phyloP scores from a whole-genome alignment of 2,113 vertebrate genomes.

The Carettochelys insculpta region DNA sequence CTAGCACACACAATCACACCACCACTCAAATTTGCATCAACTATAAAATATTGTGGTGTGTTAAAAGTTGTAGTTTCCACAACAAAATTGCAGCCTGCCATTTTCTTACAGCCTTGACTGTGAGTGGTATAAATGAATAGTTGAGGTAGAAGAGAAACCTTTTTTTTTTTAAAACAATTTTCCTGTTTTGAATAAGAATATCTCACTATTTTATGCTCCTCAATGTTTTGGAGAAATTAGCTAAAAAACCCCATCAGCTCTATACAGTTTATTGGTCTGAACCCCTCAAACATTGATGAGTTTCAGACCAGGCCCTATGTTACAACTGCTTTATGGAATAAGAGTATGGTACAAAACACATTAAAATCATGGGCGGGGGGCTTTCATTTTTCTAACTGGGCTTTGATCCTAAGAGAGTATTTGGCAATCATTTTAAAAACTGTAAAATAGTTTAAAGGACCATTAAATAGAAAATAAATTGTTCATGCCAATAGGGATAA shows the following conservation, averaged over 20 bases:
- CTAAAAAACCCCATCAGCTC: neutral
- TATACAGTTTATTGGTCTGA: neutral
- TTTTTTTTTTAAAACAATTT: neutral
- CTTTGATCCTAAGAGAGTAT: neutral
- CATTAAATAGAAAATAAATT: neutral
- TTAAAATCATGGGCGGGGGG: accelerated
- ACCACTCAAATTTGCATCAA: neutral
- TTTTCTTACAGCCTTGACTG: neutral
- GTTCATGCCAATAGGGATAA: accelerated
- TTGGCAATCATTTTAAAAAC: neutral
- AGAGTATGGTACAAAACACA: neutral
- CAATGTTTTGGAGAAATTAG: neutral
- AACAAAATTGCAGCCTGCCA: neutral
- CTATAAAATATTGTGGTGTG: neutral
- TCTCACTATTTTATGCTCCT: neutral
- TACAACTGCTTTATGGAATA: neutral
- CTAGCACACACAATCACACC: neutral
- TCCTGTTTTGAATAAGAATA: neutral
- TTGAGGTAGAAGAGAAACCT: neutral
- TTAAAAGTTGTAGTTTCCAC: neutral
- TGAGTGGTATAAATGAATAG: neutral
- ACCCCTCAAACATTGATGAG: accelerated
- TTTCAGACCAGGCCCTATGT: neutral
- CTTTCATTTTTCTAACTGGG: neutral
- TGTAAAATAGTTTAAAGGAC: accelerated